phyloP scores from a whole-genome alignment of 2,888 invertebrate genomes.

The Dinocampus coccinellae region DNA sequence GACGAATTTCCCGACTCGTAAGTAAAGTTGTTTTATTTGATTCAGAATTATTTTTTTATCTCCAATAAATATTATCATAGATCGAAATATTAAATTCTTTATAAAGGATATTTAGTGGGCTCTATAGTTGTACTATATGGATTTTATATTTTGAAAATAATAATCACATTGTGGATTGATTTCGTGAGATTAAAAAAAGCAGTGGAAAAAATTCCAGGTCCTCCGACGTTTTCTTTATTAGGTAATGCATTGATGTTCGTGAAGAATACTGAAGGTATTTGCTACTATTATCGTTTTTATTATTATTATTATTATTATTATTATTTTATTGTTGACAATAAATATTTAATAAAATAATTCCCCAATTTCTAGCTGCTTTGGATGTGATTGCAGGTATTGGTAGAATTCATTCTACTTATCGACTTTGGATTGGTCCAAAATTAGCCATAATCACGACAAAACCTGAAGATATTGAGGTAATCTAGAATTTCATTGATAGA shows the following conservation, averaged over 20 bases:
- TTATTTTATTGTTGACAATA: too few species aligned
- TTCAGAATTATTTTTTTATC: too few species aligned
- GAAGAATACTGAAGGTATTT: not conserved
- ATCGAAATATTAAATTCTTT: too few species aligned
- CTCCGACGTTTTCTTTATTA: slow-evolving; percentile 14
- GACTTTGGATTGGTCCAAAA: not conserved
- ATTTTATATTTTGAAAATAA: not conserved
- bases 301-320: too few species aligned
- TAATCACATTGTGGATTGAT: not conserved
- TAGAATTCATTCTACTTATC: not conserved
- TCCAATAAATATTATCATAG: too few species aligned
- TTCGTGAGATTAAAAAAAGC: slow-evolving; percentile 6
- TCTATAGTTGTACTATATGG: not conserved
- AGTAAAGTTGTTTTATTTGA: too few species aligned
- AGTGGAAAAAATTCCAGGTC: slow-evolving; percentile 11
- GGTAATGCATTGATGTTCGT: slow-evolving; percentile 20
- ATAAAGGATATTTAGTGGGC: not conserved
- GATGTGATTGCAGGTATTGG: not conserved
- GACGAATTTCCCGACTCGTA: too few species aligned
- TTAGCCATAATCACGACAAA: not conserved
- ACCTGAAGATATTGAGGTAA: not conserved
- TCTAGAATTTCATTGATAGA: too few species aligned
- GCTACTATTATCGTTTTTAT: not conserved
- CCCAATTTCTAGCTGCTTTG: not conserved
- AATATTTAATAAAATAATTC: too few species aligned